Base-by-base conservation (phyloP, 1,140 invertebrate species). In the Drosophila miranda region DNA sequence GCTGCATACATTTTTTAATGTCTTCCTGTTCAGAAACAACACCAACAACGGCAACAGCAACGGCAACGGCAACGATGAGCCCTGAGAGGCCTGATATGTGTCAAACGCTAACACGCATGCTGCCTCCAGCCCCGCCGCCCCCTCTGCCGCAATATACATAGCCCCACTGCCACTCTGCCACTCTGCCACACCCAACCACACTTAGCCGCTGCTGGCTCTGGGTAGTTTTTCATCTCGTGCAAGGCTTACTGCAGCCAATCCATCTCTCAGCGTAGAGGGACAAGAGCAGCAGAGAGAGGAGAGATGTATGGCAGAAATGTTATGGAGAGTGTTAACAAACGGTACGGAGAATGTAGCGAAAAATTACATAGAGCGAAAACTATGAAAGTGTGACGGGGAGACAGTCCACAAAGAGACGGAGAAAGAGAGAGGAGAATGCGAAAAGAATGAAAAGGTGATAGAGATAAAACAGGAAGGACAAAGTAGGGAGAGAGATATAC, bases 1-100 rank as follows among this genome's bases (percentile, higher is more conserved):
- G 58, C 30, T 62, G 75, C 72, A 76, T 79, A 69, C 59, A 86
- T 80, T 86, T 80, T 84, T 84, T 75, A 80, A 84, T 78, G 81
- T 70, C 73, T 70, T 68, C 74, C 76, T 53, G 63, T 79, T 64
- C 44, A 49, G 48, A 56, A 61, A 28, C 60, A 59, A 50, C 41
- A 54, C 11, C 46, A 49, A 52, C 61, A 61, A 28, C 60, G 3
- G 34, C 28, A 30, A 28, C 60, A 52, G 34, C 30, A 54, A 26
- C 46, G 42, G 23, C 68, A 71, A 57, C 43, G 19, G 6, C 34
- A 6, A 53, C 38, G 26, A 61, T 45, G 41, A 53, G 26, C 34
- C 49, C 14, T 50, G 41, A 57, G 55, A 66, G 68, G 43, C 78
- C 62, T 57, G 54, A 74, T 74, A 78, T 82, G 74, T 82, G 78